A percentile compares a stretch with the other conserved stretches of the same genome.
phyloP scores from a whole-genome alignment of 2,888 invertebrate genomes.

The Drosophila merina region DNA sequence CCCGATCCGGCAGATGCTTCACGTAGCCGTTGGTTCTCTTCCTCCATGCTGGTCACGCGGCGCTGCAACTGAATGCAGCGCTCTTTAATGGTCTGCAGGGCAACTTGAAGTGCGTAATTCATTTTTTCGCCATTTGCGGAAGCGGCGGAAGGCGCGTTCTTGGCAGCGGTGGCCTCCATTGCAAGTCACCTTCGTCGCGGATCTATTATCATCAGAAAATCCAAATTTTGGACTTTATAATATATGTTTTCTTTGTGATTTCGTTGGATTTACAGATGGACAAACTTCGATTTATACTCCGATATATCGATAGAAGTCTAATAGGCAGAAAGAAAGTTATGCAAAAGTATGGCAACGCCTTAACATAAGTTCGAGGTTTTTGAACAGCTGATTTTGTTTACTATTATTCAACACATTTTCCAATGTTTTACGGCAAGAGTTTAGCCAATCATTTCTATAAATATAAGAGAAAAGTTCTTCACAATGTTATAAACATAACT shows the following conservation, averaged over 20 bases:
- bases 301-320: not conserved
- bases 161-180: conserved; percentile 50
- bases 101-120: conserved; percentile 86
- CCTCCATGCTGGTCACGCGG: conserved; percentile 88
- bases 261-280: conserved; percentile 2
- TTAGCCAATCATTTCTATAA: conserved; percentile 69
- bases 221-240: not conserved
- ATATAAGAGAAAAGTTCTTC: conserved; percentile 77
- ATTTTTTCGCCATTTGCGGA: conserved; percentile 51
- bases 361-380: not conserved
- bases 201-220: not conserved
- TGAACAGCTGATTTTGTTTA: conserved; percentile 30
- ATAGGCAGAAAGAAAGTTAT: not conserved
- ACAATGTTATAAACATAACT: not conserved
- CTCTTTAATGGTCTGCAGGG: conserved; percentile 92
- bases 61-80: conserved; percentile 90
- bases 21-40: conserved; percentile 89
- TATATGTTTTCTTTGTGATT: conserved; percentile 15
- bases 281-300: not conserved
- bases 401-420: conserved; percentile 34
- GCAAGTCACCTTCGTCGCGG: not conserved
- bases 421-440: conserved; percentile 48
- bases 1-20: conserved; percentile 41
- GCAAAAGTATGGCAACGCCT: not conserved
- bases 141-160: conserved; percentile 18